Conservation (phyloP, 2,888 invertebrate species). For the Diploptera punctata region DNA sequence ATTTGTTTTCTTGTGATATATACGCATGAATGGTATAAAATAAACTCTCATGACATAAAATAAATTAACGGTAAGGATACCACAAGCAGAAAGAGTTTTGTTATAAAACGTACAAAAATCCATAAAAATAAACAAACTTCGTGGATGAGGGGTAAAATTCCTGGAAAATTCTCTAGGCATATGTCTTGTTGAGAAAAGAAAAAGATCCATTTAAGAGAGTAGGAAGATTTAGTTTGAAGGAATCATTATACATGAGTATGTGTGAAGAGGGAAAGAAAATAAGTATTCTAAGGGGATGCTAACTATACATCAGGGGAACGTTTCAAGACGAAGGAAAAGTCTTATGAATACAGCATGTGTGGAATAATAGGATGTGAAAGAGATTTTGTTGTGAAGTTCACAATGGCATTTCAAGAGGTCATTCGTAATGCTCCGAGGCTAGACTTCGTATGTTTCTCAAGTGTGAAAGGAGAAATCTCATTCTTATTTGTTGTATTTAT, state of each 20-base stretch:
- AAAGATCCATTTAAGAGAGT: not conserved
- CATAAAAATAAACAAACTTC: too few species aligned
- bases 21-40: too few species aligned
- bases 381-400: not conserved
- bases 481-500: too few species aligned
- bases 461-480: too few species aligned
- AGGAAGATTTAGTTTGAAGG: conserved; percentile 15
- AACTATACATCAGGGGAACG: conserved; percentile 9
- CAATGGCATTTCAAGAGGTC: not conserved
- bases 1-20: too few species aligned
- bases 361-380: not conserved
- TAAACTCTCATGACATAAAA: too few species aligned
- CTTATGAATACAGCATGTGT: conserved; percentile 5
- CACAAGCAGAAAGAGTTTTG: too few species aligned
- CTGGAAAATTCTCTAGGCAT: not conserved
- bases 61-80: too few species aligned
- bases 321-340: not conserved
- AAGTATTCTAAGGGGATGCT: not conserved
- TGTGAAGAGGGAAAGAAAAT: not conserved
- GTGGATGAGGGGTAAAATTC: too few species aligned
- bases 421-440: not conserved
- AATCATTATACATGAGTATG: conserved; percentile 18
- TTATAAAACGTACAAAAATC: too few species aligned
- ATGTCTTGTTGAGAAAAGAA: not conserved
- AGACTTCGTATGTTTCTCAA: too few species aligned